Conservation (phyloP, 2,113 vertebrate genomes). For the Pygoscelis adeliae region DNA sequence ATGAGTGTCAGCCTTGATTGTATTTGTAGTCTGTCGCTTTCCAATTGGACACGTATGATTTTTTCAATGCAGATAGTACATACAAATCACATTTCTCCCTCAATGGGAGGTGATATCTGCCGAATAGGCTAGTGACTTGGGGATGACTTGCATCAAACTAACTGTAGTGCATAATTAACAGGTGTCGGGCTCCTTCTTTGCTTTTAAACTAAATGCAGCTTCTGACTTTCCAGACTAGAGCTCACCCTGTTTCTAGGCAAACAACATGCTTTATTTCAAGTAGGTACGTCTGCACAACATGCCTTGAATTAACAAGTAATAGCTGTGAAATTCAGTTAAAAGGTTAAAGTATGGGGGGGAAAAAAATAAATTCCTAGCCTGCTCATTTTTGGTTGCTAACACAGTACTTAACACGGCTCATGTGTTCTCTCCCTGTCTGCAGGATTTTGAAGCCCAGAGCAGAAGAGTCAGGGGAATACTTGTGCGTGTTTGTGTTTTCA, state of each 20-base stretch:
- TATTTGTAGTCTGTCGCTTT: background rate
- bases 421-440: constrained; percentile 61
- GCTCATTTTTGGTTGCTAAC: background rate
- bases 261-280: background rate
- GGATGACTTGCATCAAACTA: background rate
- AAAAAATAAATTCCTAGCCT: background rate
- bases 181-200: background rate
- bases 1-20: background rate
- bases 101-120: background rate
- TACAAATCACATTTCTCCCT: background rate
- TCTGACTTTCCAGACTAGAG: background rate
- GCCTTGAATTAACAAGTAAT: background rate
- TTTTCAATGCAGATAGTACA: background rate
- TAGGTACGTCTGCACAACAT: background rate
- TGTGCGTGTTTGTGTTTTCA: constrained; percentile 92
- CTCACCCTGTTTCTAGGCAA: background rate
- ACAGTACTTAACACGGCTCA: background rate
- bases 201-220: background rate
- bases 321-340: background rate
- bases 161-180: background rate
- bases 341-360: background rate
- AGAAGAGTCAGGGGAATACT: constrained; percentile 94
- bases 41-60: background rate
- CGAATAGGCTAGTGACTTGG: background rate
- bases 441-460: constrained; percentile 91